Conservation (phyloP, 2,888 invertebrate species). For the Thereva unica region DNA sequence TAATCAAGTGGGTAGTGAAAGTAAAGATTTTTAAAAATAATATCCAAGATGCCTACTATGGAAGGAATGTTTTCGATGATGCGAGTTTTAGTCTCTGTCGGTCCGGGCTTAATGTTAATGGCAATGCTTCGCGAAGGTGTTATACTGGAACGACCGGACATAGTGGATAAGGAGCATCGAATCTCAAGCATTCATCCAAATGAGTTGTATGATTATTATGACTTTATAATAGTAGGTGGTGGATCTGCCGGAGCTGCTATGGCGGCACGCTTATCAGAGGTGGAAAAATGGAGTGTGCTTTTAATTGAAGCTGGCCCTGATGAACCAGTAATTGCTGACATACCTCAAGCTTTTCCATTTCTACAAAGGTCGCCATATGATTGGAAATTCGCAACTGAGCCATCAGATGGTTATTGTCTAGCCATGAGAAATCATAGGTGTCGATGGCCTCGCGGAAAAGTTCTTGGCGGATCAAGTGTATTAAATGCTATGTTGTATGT, state of each 20-base stretch:
- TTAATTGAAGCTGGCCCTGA: slow-evolving; percentile 81
- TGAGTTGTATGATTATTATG: slow-evolving; percentile 67
- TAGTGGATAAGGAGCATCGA: slow-evolving; percentile 69
- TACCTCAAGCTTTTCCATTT: slow-evolving; percentile 72
- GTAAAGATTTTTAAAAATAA: too few species aligned
- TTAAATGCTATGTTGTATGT: slow-evolving; percentile 90
- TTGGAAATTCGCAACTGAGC: slow-evolving; percentile 81
- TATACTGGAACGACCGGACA: slow-evolving; percentile 69
- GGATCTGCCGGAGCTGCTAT: slow-evolving; percentile 82
- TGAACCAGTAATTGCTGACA: slow-evolving; percentile 71
- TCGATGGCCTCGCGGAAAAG: slow-evolving; percentile 79
- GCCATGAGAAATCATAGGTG: slow-evolving; percentile 68
- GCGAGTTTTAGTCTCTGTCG: slow-evolving; percentile 66
- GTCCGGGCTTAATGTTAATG: slow-evolving; percentile 69
- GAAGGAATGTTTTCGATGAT: slow-evolving; percentile 62
- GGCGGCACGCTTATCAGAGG: slow-evolving; percentile 77
- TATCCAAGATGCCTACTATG: slow-evolving; percentile 36
- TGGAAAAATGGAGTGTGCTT: slow-evolving; percentile 70
- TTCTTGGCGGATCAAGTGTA: slow-evolving; percentile 79
- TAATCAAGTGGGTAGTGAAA: too few species aligned
- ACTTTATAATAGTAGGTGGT: slow-evolving; percentile 79
- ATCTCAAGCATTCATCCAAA: slow-evolving; percentile 62
- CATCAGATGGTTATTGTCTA: slow-evolving; percentile 69
- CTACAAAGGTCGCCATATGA: slow-evolving; percentile 76
- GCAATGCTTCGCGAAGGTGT: slow-evolving; percentile 68